phyloP scores from a whole-genome alignment of 2,797 vertebrate genomes.

The Botia kubotai region DNA sequence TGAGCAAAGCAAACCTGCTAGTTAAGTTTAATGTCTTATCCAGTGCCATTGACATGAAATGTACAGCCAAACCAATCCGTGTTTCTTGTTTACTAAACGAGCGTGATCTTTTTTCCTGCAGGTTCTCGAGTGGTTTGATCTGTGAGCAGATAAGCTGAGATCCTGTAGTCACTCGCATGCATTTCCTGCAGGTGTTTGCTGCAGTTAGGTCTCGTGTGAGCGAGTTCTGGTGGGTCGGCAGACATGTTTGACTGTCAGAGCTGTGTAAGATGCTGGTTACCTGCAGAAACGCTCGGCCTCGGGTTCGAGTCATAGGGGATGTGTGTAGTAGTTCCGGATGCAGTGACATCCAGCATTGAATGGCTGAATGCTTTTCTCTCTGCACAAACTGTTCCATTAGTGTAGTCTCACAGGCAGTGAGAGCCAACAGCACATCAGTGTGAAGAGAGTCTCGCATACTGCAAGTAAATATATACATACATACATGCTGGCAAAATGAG shows the following conservation, averaged over 20 bases:
- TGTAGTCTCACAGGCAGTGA: background rate
- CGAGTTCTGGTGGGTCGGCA: background rate
- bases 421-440: background rate
- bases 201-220: too few relatives aligned
- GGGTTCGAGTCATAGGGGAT: background rate
- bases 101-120: background rate
- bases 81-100: conserved; percentile 6
- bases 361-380: background rate
- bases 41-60: too few relatives aligned
- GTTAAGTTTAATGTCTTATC: too few relatives aligned
- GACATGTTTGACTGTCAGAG: background rate
- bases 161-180: conserved; percentile 1
- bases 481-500: too few relatives aligned
- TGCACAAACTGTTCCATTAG: background rate
- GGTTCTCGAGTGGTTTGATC: conserved; percentile 9
- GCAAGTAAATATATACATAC: background rate
- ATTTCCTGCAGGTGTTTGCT: conserved; percentile 36
- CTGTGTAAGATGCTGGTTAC: background rate
- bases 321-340: background rate
- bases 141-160: background rate
- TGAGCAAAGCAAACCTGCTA: too few relatives aligned
- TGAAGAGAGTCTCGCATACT: background rate
- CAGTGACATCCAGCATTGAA: background rate
- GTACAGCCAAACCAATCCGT: background rate
- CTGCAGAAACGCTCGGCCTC: background rate